phyloP scores from a whole-genome alignment of 2,113 vertebrate species.

The Monopterus albus region DNA sequence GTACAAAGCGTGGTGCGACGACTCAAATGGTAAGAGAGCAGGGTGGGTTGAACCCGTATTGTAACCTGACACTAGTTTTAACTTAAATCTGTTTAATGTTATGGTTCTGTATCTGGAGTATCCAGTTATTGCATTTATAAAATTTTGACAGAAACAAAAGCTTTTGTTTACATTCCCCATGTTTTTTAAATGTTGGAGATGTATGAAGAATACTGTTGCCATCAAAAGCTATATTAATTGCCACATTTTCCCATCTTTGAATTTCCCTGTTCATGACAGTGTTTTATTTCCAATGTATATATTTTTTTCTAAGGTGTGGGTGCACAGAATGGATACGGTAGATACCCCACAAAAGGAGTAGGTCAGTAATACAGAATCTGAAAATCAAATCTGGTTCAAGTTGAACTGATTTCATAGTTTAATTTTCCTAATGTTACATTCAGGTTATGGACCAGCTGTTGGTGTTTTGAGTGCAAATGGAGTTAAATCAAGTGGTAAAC shows the following conservation, averaged over 20 bases:
- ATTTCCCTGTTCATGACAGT: neutral
- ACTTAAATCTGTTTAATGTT: too few relatives aligned
- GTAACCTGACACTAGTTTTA: too few relatives aligned
- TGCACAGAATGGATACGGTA: slow-evolving; percentile 45
- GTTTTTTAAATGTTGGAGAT: slow-evolving; percentile 26
- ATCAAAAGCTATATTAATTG: slow-evolving; percentile 58
- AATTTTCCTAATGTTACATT: neutral
- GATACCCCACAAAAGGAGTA: slow-evolving; percentile 61
- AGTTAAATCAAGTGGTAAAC: slow-evolving; percentile 42
- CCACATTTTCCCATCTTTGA: neutral
- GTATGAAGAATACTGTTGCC: slow-evolving; percentile 55
- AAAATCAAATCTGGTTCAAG: neutral
- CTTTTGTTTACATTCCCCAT: neutral
- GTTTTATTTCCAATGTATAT: too few relatives aligned
- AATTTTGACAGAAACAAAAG: neutral
- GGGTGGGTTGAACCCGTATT: too few relatives aligned
- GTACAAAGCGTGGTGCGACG: too few relatives aligned
- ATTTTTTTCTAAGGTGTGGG: slow-evolving; percentile 52
- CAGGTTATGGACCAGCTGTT: slow-evolving; percentile 17
- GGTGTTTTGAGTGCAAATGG: slow-evolving; percentile 21
- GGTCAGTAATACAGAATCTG: slow-evolving; percentile 40
- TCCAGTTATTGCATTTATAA: neutral
- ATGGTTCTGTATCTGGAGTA: neutral
- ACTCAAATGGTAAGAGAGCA: too few relatives aligned
- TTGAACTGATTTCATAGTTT: slow-evolving; percentile 2